Evolutionary conservation across 1,140 invertebrate genomes (phyloP).

Genomic region (Pygmarrhopalites habei): DNA sequence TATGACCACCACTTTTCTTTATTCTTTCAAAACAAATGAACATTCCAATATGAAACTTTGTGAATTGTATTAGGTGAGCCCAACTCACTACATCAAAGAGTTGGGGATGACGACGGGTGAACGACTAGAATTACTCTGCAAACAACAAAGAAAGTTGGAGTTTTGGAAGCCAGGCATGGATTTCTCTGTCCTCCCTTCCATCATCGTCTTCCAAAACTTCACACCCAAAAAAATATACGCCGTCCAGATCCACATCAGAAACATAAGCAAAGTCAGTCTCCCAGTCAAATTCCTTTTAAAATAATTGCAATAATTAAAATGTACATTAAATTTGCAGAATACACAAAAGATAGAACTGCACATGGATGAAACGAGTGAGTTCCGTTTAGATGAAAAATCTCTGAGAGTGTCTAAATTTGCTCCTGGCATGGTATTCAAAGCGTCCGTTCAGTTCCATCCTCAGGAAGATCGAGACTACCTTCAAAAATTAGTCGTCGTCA

Average conservation of each 20-base stretch:
- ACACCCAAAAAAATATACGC: slow-evolving; percentile 41
- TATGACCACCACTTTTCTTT: no score
- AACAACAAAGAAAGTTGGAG: slow-evolving; percentile 23
- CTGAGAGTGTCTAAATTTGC: slow-evolving; percentile 23
- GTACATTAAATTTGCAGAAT: no score
- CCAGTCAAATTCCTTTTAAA: neutral
- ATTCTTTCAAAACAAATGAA: neutral
- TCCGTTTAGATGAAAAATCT: slow-evolving; percentile 19
- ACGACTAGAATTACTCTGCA: slow-evolving; percentile 17
- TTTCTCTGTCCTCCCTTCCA: slow-evolving; percentile 23
- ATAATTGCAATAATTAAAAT: neutral
- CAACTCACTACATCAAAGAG: slow-evolving; percentile 31
- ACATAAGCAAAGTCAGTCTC: slow-evolving; percentile 43
- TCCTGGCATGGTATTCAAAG: slow-evolving; percentile 27
- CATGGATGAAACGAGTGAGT: slow-evolving; percentile 29
- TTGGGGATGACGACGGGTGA: slow-evolving; percentile 23
- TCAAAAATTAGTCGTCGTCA: slow-evolving; percentile 24
- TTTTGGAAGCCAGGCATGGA: slow-evolving; percentile 11
- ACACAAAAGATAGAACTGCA: slow-evolving; percentile 27
- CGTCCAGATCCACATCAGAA: slow-evolving; percentile 43
- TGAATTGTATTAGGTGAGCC: slow-evolving; percentile 18
- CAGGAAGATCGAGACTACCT: slow-evolving; percentile 22
- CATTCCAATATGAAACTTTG: neutral
- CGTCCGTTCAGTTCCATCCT: slow-evolving; percentile 22
- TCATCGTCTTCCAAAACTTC: slow-evolving; percentile 43